Conservation (phyloP, 1,140 invertebrate species). For the Eupeodes corollae region DNA sequence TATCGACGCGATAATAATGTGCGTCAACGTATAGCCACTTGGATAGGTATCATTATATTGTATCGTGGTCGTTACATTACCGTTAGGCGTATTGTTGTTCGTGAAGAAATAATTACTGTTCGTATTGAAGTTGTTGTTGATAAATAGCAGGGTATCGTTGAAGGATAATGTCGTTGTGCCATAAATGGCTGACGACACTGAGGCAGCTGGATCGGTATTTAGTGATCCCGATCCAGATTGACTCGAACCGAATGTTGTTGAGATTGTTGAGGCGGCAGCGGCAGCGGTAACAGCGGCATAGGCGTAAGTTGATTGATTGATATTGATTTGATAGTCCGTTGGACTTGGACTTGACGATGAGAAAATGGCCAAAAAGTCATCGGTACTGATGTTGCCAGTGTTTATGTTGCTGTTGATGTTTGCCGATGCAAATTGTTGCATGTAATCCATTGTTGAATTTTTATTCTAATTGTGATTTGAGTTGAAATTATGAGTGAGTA, state of each 20-base stretch:
- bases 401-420: constrained; percentile 18
- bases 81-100: no score
- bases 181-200: constrained; percentile 8
- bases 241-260: not conserved
- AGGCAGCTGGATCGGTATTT: not conserved
- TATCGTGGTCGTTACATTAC: constrained; percentile 24
- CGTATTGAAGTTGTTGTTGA: constrained; percentile 27
- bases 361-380: constrained; percentile 32
- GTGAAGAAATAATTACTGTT: constrained; percentile 2
- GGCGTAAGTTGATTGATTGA: constrained; percentile 4
- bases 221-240: not conserved
- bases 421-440: constrained; percentile 3
- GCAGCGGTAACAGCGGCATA: constrained; percentile 1
- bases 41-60: constrained; percentile 55
- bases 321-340: not conserved
- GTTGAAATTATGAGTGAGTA: not conserved
- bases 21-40: constrained; percentile 72
- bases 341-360: constrained; percentile 7
- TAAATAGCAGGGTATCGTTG: constrained; percentile 25
- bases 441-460: constrained; percentile 9
- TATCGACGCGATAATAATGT: constrained; percentile 79
- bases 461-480: not conserved
- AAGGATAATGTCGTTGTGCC: constrained; percentile 19
- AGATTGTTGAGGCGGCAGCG: not conserved
- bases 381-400: constrained; percentile 34